Percentiles rank a stretch among this genome's conserved stretches.
Evolutionary conservation across 2,888 invertebrate genomes (phyloP).

Genomic region (Sussaba pulchella): DNA sequence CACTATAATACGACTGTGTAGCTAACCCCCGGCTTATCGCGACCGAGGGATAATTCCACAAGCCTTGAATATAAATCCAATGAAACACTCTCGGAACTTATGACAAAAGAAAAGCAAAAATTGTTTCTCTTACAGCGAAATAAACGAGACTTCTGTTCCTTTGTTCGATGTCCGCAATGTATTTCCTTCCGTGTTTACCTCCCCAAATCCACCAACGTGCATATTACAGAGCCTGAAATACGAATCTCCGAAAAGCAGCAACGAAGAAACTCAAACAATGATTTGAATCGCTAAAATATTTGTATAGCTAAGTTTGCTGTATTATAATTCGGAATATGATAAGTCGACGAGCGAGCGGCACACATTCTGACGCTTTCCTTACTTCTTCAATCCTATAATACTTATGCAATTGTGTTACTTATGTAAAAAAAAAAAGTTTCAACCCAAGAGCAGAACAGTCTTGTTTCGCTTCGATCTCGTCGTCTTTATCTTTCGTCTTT

Average conservation of each 20-base stretch:
- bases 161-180: background rate
- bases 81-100: slow-evolving; percentile 2
- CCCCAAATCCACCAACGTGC: slow-evolving; percentile 4
- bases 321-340: slow-evolving; percentile 59
- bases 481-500: background rate
- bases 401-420: slow-evolving; percentile 22
- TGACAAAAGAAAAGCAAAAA: slow-evolving; percentile 18
- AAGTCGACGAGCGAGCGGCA: slow-evolving; percentile 30
- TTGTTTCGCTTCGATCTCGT: slow-evolving; percentile 25
- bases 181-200: background rate
- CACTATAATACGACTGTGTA: background rate
- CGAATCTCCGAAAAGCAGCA: slow-evolving; percentile 17
- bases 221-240: slow-evolving; percentile 12
- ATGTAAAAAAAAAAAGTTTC: slow-evolving; percentile 17
- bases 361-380: slow-evolving; percentile 5
- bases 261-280: slow-evolving; percentile 48
- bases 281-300: slow-evolving; percentile 59
- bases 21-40: slow-evolving; percentile 18
- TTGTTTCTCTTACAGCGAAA: slow-evolving; percentile 17
- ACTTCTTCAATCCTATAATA: background rate
- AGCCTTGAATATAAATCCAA: slow-evolving; percentile 41
- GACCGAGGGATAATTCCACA: slow-evolving; percentile 5
- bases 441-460: slow-evolving; percentile 41
- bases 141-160: slow-evolving; percentile 6
- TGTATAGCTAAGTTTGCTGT: slow-evolving; percentile 17